These are phyloP conservation scores for Daktulosphaira vitifoliae DNA, from an alignment of 1,140 invertebrate species.

Conservation along the genomic window DNA sequence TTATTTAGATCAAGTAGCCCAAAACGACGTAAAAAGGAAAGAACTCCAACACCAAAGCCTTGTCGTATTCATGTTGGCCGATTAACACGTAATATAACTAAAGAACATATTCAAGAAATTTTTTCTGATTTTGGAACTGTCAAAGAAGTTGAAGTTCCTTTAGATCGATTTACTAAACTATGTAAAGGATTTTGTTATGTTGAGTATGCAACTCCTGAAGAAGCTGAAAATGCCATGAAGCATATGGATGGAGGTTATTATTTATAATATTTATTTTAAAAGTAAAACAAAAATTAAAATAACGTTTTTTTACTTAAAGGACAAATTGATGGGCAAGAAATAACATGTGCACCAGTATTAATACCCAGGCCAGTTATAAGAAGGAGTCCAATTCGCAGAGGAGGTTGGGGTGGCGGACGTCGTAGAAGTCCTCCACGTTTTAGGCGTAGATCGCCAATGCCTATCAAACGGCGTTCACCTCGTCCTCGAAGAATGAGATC, in stretches of 20 bases:
- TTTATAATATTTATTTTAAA: background rate
- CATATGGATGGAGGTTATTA: constrained; percentile 90
- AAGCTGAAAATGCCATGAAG: constrained; percentile 97
- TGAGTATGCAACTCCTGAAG: constrained; percentile 85
- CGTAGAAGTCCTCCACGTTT: constrained; percentile 16
- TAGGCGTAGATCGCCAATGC: constrained; percentile 28
- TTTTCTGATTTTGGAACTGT: constrained; percentile 87
- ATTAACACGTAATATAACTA: constrained; percentile 83
- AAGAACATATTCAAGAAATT: constrained; percentile 90
- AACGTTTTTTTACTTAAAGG: constrained; percentile 44
- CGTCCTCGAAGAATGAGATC: constrained; percentile 50
- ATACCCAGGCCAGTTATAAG: constrained; percentile 57
- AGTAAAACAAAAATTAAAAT: constrained; percentile 4
- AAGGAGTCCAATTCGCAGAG: constrained; percentile 51
- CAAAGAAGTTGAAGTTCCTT: constrained; percentile 80
- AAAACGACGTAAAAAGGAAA: constrained; percentile 56
- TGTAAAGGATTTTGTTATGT: constrained; percentile 89
- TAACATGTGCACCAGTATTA: constrained; percentile 83
- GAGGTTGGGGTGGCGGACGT: constrained; percentile 7
- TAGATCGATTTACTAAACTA: constrained; percentile 77
- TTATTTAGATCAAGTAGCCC: constrained; percentile 47
- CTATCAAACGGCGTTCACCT: constrained; percentile 25
- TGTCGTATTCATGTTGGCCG: constrained; percentile 88
- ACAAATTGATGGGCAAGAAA: constrained; percentile 84
- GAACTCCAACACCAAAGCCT: constrained; percentile 75